Evolutionary conservation across 2,113 vertebrate genomes (phyloP).

Genomic region (Rhabdornis inornatus): DNA sequence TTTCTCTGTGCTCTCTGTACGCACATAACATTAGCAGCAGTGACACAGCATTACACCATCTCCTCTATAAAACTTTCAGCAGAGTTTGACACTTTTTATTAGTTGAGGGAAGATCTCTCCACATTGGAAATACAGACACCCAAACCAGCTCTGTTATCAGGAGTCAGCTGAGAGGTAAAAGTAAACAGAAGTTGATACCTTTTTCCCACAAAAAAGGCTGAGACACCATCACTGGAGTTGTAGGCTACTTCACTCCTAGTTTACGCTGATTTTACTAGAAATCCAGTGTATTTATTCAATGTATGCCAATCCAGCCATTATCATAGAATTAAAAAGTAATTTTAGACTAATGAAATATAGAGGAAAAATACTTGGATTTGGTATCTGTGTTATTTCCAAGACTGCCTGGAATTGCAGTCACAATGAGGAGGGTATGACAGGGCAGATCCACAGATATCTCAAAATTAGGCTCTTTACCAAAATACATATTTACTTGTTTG

Average conservation of each 20-base stretch:
- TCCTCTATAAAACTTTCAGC: not conserved
- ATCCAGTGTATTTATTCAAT: not conserved
- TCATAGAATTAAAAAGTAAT: not conserved
- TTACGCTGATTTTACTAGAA: not conserved
- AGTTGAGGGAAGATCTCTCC: not conserved
- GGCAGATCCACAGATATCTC: not conserved
- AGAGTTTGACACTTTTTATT: not conserved
- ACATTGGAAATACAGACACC: not conserved
- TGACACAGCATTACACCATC: not conserved
- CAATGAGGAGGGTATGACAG: not conserved
- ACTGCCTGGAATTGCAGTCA: not conserved
- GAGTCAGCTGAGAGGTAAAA: not conserved
- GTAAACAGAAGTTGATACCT: not conserved
- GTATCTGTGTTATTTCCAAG: not conserved
- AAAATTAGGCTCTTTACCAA: slow-evolving; percentile 20
- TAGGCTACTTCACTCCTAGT: not conserved
- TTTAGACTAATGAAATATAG: not conserved
- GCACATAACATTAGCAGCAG: not conserved
- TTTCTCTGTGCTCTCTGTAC: rapidly evolving
- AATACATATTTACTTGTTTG: slow-evolving; percentile 41
- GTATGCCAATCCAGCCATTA: not conserved
- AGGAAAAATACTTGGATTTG: not conserved
- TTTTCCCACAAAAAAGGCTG: not conserved
- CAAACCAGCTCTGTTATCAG: not conserved
- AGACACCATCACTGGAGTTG: not conserved